Conservation (phyloP, 2,888 invertebrate genomes). For the Ectemnius cavifrons region DNA sequence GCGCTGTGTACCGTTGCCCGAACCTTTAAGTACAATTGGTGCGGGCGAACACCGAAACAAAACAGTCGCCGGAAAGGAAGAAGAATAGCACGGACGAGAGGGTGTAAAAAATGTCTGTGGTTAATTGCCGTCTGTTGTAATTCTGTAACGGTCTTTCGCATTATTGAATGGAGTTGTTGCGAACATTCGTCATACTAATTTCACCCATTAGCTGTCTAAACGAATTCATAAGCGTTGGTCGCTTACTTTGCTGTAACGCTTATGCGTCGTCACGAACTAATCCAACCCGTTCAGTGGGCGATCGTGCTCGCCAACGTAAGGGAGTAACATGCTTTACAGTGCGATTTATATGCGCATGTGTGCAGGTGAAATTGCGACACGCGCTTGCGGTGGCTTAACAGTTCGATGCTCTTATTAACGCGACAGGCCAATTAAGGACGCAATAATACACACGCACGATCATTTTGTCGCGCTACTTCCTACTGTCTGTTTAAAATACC, state of each 20-base stretch:
- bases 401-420: conserved; percentile 61
- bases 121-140: no score
- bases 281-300: no score
- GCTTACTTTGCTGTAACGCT: no score
- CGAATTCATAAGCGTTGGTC: no score
- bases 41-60: neutral
- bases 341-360: conserved; percentile 14
- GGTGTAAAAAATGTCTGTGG: no score
- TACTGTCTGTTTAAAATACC: conserved; percentile 67
- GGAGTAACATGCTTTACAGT: no score
- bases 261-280: no score
- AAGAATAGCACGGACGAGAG: no score
- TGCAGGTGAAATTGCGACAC: conserved; percentile 46
- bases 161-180: no score
- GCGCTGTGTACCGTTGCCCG: conserved; percentile 24
- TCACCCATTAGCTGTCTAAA: no score
- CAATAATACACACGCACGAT: conserved; percentile 53
- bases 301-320: neutral
- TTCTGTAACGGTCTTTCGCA: no score
- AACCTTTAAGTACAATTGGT: neutral
- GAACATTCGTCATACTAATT: no score
- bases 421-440: conserved; percentile 68
- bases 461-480: conserved; percentile 65
- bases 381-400: conserved; percentile 27
- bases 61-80: neutral